Percentiles rank a stretch among this genome's conserved stretches.
Conservation (phyloP, 2,888 invertebrate genomes). For the Ornithoptera priamus region DNA sequence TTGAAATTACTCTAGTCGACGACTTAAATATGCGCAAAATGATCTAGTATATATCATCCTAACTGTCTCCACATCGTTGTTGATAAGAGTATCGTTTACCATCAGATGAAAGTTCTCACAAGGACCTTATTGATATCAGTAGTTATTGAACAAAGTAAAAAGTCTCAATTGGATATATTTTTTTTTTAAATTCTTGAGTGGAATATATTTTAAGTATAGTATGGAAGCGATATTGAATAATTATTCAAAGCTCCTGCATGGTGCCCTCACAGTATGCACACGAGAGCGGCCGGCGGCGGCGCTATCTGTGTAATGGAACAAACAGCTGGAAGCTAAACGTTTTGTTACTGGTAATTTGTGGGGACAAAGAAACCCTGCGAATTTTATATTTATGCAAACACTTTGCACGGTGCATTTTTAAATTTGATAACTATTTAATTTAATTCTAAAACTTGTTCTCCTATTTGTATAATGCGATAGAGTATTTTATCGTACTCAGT, state of each 20-base stretch:
- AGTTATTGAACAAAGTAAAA: too few species aligned
- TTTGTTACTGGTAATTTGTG: constrained; percentile 17
- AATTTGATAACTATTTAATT: neutral
- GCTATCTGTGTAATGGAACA: constrained; percentile 19
- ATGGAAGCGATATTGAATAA: neutral
- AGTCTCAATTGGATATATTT: too few species aligned
- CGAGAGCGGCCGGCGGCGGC: neutral
- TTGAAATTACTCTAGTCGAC: too few species aligned
- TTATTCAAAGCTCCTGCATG: neutral
- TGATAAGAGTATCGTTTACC: too few species aligned
- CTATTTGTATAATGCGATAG: too few species aligned
- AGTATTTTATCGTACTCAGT: too few species aligned
- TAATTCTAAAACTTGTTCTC: too few species aligned
- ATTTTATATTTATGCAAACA: constrained; percentile 2
- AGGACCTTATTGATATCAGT: too few species aligned
- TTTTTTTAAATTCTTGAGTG: neutral
- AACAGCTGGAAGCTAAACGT: constrained; percentile 22
- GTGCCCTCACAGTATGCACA: neutral
- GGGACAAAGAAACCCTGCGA: neutral
- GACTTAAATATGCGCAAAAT: too few species aligned
- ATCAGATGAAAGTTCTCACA: too few species aligned
- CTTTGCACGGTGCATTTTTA: neutral
- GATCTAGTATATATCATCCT: too few species aligned
- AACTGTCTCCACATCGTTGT: too few species aligned
- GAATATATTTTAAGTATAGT: neutral